Evolutionary conservation across 2,888 invertebrate genomes (phyloP).

Genomic region (Ochropacha duplaris): DNA sequence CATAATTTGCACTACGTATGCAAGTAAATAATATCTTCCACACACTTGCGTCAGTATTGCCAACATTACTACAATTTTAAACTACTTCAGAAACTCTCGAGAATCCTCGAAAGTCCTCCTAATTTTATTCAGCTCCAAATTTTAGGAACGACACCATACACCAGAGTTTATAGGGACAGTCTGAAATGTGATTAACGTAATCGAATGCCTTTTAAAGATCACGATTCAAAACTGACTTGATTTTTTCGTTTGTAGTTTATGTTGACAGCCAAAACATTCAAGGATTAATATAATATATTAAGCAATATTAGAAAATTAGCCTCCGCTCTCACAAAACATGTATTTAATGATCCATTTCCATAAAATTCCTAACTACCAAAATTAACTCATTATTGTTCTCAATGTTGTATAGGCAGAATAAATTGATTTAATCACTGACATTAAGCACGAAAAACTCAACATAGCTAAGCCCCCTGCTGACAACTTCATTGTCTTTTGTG

Average conservation of each 20-base stretch:
- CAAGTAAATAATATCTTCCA: constrained; percentile 21
- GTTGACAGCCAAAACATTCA: too few relatives aligned
- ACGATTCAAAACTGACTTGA: too few relatives aligned
- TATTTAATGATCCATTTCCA: neutral
- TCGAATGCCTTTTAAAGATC: too few relatives aligned
- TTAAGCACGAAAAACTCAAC: constrained; percentile 38
- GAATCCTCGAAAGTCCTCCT: too few relatives aligned
- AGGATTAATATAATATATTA: too few relatives aligned
- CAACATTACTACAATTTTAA: constrained; percentile 15
- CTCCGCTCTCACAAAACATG: too few relatives aligned
- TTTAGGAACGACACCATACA: too few relatives aligned
- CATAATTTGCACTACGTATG: constrained; percentile 24
- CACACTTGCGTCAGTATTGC: constrained; percentile 20
- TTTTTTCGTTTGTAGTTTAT: too few relatives aligned
- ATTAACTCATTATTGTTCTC: constrained; percentile 29
- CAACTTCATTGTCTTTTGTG: constrained; percentile 43
- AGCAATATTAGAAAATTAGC: neutral
- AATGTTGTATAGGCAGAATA: constrained; percentile 50
- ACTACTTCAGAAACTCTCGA: constrained; percentile 19
- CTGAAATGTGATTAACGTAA: too few relatives aligned
- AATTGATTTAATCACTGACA: constrained; percentile 36
- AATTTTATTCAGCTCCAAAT: too few relatives aligned
- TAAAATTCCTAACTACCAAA: neutral
- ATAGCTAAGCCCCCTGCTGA: constrained; percentile 44
- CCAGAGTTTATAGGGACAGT: too few relatives aligned